Evolutionary conservation across 2,888 invertebrate species (phyloP).

Genomic region (Leistus spinibarbis): DNA sequence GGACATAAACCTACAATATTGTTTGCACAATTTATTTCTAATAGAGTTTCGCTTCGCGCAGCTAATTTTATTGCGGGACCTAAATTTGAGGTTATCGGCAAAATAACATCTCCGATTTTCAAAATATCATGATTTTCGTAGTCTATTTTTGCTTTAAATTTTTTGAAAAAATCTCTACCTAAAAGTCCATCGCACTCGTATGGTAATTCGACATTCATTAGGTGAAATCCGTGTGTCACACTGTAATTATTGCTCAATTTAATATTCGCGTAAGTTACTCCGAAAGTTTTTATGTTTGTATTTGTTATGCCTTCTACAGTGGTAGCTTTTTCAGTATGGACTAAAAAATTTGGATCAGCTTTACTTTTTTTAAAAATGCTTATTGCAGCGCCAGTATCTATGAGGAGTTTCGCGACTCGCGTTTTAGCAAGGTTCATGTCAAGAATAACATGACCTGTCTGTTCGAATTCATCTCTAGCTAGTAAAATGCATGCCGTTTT

Average conservation of each 20-base stretch:
- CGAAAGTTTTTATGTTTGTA: background rate
- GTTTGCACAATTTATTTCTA: background rate
- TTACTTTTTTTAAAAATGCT: background rate
- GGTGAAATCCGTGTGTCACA: background rate
- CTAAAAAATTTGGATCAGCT: background rate
- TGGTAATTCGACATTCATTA: background rate
- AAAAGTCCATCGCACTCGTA: background rate
- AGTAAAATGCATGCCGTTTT: background rate
- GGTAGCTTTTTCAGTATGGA: background rate
- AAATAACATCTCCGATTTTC: too few relatives aligned
- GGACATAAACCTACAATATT: background rate
- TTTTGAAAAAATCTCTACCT: background rate
- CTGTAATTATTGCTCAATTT: background rate
- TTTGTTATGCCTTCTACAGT: background rate
- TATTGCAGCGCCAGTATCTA: background rate
- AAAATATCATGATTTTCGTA: background rate
- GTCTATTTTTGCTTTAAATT: background rate
- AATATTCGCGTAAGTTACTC: background rate
- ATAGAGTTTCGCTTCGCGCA: background rate
- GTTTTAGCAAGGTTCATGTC: background rate
- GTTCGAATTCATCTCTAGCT: background rate
- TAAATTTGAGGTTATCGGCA: background rate
- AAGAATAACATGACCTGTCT: background rate
- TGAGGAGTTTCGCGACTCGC: background rate
- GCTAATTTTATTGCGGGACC: background rate